These are phyloP conservation scores for Sparus aurata DNA, from an alignment of 2,797 vertebrate species.

Conservation along the genomic window DNA sequence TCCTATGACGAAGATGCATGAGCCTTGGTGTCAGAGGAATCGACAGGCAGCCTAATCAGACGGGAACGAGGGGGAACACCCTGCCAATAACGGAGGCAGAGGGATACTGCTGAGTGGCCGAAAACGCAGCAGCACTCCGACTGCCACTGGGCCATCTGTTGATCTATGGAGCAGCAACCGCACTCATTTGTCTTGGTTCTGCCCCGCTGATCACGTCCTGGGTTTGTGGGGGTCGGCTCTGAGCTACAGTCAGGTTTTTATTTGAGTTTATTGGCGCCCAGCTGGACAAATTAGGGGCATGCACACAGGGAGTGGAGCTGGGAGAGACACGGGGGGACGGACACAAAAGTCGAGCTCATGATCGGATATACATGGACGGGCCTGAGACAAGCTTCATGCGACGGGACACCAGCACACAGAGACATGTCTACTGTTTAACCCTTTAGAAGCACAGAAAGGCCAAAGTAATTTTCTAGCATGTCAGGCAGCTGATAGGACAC, in stretches of 20 bases:
- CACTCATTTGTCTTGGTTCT: conserved; percentile 48
- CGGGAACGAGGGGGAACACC: conserved; percentile 12
- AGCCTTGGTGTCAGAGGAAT: conserved; percentile 18
- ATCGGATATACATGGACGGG: not conserved
- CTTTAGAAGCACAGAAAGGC: too few relatives aligned
- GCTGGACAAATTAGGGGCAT: not conserved
- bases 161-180: conserved; percentile 48
- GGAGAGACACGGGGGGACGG: too few relatives aligned
- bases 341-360: not conserved
- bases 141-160: conserved; percentile 38
- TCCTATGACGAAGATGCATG: conserved; percentile 3
- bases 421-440: too few relatives aligned
- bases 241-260: not conserved
- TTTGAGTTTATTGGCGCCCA: conserved; percentile 10
- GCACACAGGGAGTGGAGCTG: not conserved
- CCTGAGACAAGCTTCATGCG: not conserved
- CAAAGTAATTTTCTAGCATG: too few relatives aligned
- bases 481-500: too few relatives aligned
- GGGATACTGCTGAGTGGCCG: conserved; percentile 54
- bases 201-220: not conserved
- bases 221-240: not conserved
- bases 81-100: conserved; percentile 36
- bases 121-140: conserved; percentile 34
- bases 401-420: not conserved
- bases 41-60: conserved; percentile 36